Evolutionary conservation across 2,113 vertebrate species (phyloP), one percentile per base, ranked within the genome.

Genomic region (Larimichthys polyactis): DNA sequence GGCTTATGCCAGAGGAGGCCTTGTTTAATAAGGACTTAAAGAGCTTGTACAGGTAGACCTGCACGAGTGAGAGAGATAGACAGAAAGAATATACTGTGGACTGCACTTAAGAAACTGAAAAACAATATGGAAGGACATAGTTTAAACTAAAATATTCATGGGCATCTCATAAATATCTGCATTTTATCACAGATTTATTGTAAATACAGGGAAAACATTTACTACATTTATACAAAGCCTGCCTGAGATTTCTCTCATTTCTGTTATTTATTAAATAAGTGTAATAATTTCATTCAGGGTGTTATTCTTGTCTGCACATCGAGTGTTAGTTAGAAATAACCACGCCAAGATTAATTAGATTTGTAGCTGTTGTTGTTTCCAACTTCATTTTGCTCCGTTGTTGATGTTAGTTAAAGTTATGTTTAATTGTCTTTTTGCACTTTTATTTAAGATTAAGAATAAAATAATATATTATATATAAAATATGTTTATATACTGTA

Each of bases 21-120:
- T 85, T 92, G 90, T 95, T 96, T 96, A 95, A 94, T 95, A 92
- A 95, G 94, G 94, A 92, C 94, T 91, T 94, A 95, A 94, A 94
- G 87, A 91, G 94, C 89, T 95, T 95, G 91, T 55, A 57, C 36
- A 73, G 52, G 43, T 48, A 88, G 17, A 62, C 49, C 64, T 68
- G 57, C 17, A 65, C 55, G 69, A 67, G 51, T 49, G 58, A 48
- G 36, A 71, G 54, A 46, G 59, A 36, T 1, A 36, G 24, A 78
- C 15, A 81, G 19, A 51, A 10, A 51, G 24, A 68, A 22, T 36
- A 27, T 11, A 48, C 7, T 67, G 55, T 3, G 20, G 10, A 73
- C 8, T 2, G 54, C 2, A 40, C 17, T 17, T 12, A 32, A 27
- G 29, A 54, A 20, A 52, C 20, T 69, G 12, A 51, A 77, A 77